Percentiles rank a stretch among this genome's conserved stretches.
These are phyloP conservation scores for Chydorus sphaericus DNA, from an alignment of 2,888 invertebrate genomes.

Conservation along the genomic window DNA sequence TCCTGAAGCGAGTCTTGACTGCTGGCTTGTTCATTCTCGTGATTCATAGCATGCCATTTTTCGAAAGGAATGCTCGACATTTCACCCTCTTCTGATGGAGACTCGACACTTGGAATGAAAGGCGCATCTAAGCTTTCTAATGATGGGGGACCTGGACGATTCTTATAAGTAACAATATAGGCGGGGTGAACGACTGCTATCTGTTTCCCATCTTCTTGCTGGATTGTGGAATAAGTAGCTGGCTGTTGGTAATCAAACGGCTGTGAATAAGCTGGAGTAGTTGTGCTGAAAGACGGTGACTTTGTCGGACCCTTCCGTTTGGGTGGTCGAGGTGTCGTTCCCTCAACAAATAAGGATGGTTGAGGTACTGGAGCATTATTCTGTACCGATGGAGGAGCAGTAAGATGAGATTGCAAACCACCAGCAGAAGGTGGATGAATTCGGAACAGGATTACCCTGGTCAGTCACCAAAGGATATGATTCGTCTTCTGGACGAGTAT, in stretches of 20 bases:
- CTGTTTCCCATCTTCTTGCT: constrained; percentile 12
- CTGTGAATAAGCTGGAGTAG: neutral
- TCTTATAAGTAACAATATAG: constrained; percentile 6
- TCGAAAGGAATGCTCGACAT: constrained; percentile 5
- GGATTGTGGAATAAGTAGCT: constrained; percentile 7
- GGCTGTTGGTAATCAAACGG: neutral
- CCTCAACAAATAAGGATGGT: too few relatives aligned
- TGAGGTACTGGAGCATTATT: too few relatives aligned
- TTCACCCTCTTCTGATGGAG: neutral
- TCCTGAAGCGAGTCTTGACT: neutral
- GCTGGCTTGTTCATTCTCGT: neutral
- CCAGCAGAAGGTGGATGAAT: neutral
- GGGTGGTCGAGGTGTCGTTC: neutral
- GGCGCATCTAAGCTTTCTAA: constrained; percentile 11
- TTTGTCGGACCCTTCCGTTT: neutral
- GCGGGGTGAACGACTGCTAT: constrained; percentile 13
- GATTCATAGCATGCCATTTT: neutral
- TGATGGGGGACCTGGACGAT: neutral
- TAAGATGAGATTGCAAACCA: neutral
- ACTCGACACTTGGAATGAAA: constrained; percentile 7
- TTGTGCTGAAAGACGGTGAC: neutral
- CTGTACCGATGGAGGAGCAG: too few relatives aligned
- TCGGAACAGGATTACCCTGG: too few relatives aligned
- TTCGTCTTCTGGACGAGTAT: neutral
- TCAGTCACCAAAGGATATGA: too few relatives aligned